A percentile compares a stretch with the other conserved stretches of the same genome.
These are phyloP conservation scores for Drosophila seguyi DNA, from an alignment of 1,140 invertebrate species.

Conservation along the genomic window DNA sequence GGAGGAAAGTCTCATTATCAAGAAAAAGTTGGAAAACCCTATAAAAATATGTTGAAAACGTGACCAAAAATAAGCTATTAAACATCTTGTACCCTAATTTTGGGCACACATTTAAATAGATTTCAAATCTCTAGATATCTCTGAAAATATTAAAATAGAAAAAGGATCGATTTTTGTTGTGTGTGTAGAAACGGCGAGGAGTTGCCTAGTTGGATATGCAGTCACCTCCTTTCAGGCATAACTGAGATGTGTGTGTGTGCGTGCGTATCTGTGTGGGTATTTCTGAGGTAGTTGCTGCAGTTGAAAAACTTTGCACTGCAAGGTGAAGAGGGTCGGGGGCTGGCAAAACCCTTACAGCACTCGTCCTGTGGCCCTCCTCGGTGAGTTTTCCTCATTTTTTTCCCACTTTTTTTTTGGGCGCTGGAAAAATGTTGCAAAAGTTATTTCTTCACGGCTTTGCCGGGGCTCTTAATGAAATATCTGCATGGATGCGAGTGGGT, in stretches of 20 bases:
- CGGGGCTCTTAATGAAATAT: conserved; percentile 70
- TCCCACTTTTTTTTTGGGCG: conserved; percentile 41
- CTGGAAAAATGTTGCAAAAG: conserved; percentile 75
- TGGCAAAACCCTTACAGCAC: conserved; percentile 44
- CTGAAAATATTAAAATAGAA: too few species aligned
- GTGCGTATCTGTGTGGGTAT: conserved; percentile 29
- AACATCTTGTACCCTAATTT: neutral
- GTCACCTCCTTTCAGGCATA: conserved; percentile 67
- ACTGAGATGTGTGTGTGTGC: conserved; percentile 20
- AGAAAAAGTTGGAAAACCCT: neutral
- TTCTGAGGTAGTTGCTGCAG: conserved; percentile 65
- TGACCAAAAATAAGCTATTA: accelerated
- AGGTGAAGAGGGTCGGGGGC: conserved; percentile 29
- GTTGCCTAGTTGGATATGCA: conserved; percentile 69
- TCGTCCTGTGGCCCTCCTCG: conserved; percentile 56
- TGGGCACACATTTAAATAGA: neutral
- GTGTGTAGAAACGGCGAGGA: conserved; percentile 16
- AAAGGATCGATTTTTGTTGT: neutral
- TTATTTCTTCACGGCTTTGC: conserved; percentile 75
- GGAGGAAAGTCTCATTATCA: neutral
- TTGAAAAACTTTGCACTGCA: conserved; percentile 74
- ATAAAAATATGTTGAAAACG: neutral
- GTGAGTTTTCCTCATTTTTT: conserved; percentile 17
- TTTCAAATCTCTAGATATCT: neutral
- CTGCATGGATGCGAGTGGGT: conserved; percentile 30